phyloP scores from a whole-genome alignment of 35 echinoderm and acorn worm genomes.

The Ophiothrix spiculata region DNA sequence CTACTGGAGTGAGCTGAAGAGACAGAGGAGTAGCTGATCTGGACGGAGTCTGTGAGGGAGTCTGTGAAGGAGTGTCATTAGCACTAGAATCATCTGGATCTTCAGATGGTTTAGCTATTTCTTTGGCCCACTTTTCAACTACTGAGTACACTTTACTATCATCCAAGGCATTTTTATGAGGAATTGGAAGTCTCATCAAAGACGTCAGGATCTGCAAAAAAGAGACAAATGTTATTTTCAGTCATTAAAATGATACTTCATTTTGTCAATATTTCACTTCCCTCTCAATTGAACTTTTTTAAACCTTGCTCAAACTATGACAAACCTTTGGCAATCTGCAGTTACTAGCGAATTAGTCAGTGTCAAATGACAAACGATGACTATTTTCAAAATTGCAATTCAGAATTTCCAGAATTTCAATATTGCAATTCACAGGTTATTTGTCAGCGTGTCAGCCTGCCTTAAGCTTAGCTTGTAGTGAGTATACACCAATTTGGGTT shows the following conservation, averaged over 20 bases:
- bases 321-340: no score
- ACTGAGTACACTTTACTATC: slow-evolving; percentile 87
- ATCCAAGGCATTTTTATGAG: slow-evolving; percentile 92
- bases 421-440: no score
- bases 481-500: no score
- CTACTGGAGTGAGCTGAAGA: not conserved
- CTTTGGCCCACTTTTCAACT: slow-evolving; percentile 81
- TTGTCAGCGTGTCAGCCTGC: no score
- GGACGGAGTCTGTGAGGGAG: slow-evolving; percentile 39
- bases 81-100: slow-evolving; percentile 83
- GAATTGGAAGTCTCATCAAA: slow-evolving; percentile 72
- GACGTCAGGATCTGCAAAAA: slow-evolving; percentile 75
- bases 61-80: slow-evolving; percentile 60
- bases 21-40: slow-evolving; percentile 65
- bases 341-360: no score
- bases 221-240: not conserved
- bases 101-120: slow-evolving; percentile 42
- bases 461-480: no score
- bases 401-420: no score
- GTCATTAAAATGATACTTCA: not conserved
- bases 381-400: no score
- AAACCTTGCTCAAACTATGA: no score
- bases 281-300: no score
- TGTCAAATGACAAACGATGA: no score
- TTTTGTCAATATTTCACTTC: no score